phyloP scores from a whole-genome alignment of 2,113 vertebrate genomes.

The Cyrtonyx montezumae region DNA sequence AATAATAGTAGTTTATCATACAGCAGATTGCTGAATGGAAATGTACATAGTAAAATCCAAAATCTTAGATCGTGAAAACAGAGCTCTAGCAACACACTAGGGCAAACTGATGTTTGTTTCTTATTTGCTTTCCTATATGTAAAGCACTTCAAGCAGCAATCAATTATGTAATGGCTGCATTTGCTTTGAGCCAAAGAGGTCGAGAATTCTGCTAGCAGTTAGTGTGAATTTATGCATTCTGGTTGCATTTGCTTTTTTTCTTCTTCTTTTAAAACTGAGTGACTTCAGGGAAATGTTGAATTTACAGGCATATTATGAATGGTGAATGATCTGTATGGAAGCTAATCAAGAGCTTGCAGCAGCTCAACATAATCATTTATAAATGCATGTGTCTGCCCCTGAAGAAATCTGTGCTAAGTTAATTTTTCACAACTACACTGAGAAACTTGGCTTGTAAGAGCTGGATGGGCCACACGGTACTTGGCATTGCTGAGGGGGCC shows the following conservation, averaged over 20 bases:
- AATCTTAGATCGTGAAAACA: not conserved
- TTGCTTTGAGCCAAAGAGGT: not conserved
- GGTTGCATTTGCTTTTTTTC: not conserved
- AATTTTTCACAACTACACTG: not conserved
- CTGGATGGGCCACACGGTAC: not conserved
- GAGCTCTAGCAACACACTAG: not conserved
- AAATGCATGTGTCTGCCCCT: not conserved
- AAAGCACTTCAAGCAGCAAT: conserved; percentile 42
- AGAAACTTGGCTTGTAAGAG: not conserved
- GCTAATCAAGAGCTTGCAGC: not conserved
- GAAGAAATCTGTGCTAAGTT: not conserved
- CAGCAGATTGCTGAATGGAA: not conserved
- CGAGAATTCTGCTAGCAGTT: conserved; percentile 12
- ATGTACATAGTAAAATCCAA: not conserved
- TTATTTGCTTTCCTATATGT: conserved; percentile 1
- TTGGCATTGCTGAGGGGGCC: not conserved
- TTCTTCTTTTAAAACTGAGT: not conserved
- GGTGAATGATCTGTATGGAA: not conserved
- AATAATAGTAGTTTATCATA: not conserved
- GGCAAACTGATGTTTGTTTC: not conserved
- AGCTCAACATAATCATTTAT: not conserved
- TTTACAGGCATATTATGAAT: not conserved
- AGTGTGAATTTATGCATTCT: conserved; percentile 2
- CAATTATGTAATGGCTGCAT: not conserved
- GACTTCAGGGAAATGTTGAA: not conserved